phyloP scores from a whole-genome alignment of 2,888 invertebrate genomes.

The Athripsodes cinereus region DNA sequence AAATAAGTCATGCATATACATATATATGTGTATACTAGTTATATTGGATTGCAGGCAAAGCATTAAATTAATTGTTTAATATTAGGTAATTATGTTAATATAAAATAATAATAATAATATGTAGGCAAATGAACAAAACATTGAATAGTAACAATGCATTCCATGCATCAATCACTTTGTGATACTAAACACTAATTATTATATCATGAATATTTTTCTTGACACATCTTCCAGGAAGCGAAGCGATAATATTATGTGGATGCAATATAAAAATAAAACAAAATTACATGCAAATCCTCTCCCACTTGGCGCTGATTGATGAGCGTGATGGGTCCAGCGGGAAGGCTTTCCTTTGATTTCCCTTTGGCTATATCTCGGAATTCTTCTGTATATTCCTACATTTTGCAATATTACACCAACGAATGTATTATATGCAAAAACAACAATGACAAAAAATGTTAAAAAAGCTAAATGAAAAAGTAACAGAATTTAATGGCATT shows the following conservation, averaged over 20 bases:
- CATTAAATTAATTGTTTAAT: constrained; percentile 7
- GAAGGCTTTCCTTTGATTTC: constrained; percentile 87
- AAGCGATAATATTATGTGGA: too few species aligned
- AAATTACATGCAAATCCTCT: constrained; percentile 83
- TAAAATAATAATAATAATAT: too few species aligned
- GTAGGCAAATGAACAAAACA: background rate
- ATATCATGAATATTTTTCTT: too few species aligned
- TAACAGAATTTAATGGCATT: too few species aligned
- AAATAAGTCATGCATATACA: constrained; percentile 23
- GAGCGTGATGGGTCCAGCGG: constrained; percentile 87
- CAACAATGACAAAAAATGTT: too few species aligned
- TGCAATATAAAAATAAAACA: constrained; percentile 7
- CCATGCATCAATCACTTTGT: background rate
- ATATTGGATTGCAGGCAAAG: constrained; percentile 13
- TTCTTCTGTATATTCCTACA: constrained; percentile 93
- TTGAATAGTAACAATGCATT: background rate
- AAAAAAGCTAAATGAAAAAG: too few species aligned
- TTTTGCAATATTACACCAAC: background rate
- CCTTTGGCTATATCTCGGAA: constrained; percentile 95
- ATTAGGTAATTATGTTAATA: too few species aligned
- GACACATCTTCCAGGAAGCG: too few species aligned
- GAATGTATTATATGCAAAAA: background rate
- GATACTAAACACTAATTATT: too few species aligned
- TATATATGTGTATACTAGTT: constrained; percentile 10
- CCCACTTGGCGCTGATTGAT: constrained; percentile 93